Conservation (phyloP, 2,888 invertebrate genomes). For the Mermis nigrescens region DNA sequence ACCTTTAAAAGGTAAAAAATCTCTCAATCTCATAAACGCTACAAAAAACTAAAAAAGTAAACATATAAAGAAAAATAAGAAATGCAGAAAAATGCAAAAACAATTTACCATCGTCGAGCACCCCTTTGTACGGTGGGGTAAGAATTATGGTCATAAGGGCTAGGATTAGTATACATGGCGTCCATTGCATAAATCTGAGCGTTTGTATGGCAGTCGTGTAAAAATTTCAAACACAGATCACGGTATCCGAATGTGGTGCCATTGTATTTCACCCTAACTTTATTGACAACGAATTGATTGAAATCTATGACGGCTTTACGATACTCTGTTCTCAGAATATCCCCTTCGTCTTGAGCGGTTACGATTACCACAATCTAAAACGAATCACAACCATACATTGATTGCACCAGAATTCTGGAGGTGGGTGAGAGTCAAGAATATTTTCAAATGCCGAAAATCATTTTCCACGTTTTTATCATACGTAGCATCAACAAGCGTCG, state of each 20-base stretch:
- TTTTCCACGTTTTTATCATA: too few species aligned
- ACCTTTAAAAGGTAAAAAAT: too few species aligned
- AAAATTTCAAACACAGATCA: not conserved
- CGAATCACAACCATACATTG: too few species aligned
- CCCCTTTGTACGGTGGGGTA: not conserved
- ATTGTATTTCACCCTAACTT: not conserved
- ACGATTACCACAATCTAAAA: slow-evolving; percentile 44
- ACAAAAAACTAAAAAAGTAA: too few species aligned
- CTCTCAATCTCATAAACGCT: too few species aligned
- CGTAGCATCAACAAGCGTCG: too few species aligned
- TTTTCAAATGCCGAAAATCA: too few species aligned
- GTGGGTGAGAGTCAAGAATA: too few species aligned
- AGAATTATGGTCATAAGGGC: not conserved
- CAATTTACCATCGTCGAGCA: not conserved
- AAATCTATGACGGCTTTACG: not conserved
- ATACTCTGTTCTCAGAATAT: slow-evolving; percentile 43
- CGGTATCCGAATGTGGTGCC: not conserved
- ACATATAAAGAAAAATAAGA: too few species aligned
- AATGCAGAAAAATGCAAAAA: too few species aligned
- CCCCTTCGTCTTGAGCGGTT: slow-evolving; percentile 55
- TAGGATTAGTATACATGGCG: not conserved
- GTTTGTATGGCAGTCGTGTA: not conserved
- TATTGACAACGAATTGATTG: not conserved
- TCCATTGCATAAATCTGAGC: not conserved
- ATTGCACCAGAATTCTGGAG: too few species aligned